These are phyloP conservation scores for Carabus problematicus DNA, from an alignment of 2,888 invertebrate species.

Conservation along the genomic window DNA sequence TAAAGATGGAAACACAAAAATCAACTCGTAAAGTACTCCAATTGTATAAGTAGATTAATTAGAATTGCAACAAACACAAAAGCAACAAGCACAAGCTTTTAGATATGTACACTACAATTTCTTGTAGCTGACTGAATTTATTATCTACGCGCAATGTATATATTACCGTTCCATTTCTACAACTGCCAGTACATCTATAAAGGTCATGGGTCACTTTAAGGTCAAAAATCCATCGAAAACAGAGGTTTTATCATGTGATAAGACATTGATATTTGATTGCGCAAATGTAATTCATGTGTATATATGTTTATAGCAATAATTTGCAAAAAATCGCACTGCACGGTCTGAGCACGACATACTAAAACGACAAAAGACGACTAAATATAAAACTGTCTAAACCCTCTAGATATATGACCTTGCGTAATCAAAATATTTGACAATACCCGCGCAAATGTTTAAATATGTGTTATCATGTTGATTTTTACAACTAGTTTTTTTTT, in stretches of 20 bases:
- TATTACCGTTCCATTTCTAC: slow-evolving; percentile 40
- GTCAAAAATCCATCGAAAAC: slow-evolving; percentile 32
- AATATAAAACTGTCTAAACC: no score
- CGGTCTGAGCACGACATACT: no score
- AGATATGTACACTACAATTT: slow-evolving; percentile 13
- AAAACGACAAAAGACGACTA: no score
- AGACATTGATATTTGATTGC: slow-evolving; percentile 26
- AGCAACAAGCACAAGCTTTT: background rate
- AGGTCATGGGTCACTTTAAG: slow-evolving; percentile 30
- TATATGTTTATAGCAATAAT: no score
- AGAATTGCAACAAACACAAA: slow-evolving; percentile 8
- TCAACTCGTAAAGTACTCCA: slow-evolving; percentile 17
- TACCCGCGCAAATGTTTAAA: no score
- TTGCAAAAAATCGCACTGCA: no score
- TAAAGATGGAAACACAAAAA: slow-evolving; percentile 7
- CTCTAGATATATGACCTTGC: no score
- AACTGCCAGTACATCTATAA: slow-evolving; percentile 13
- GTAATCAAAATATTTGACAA: no score
- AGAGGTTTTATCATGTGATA: slow-evolving; percentile 31
- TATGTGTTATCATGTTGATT: no score
- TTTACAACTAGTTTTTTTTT: no score
- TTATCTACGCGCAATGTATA: slow-evolving; percentile 19
- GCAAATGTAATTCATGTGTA: slow-evolving; percentile 13
- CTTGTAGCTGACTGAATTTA: slow-evolving; percentile 23
- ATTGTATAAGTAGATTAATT: background rate